phyloP scores from a whole-genome alignment of 2,113 vertebrate genomes.

The Cariama cristata region DNA sequence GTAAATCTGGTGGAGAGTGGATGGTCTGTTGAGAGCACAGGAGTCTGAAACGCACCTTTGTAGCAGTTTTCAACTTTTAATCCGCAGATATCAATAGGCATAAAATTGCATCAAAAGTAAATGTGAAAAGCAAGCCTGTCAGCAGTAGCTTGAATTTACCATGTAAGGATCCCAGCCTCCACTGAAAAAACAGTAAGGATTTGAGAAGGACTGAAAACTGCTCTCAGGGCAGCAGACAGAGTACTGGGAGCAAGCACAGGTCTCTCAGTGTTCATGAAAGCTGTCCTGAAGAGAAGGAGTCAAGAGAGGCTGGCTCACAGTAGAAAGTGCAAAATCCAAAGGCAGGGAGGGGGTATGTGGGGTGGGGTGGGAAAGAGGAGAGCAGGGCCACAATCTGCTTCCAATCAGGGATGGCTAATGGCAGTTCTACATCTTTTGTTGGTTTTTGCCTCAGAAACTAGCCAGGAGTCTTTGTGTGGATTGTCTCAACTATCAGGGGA shows the following conservation, averaged over 20 bases:
- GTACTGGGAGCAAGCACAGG: accelerated
- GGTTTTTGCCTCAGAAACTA: background rate
- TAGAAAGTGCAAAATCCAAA: background rate
- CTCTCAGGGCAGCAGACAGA: background rate
- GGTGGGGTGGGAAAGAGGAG: background rate
- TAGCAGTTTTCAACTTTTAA: background rate
- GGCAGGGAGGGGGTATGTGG: background rate
- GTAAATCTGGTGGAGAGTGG: background rate
- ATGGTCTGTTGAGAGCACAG: background rate
- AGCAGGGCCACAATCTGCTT: background rate
- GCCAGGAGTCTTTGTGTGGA: background rate
- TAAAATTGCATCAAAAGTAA: background rate
- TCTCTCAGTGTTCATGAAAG: background rate
- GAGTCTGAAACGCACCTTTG: background rate
- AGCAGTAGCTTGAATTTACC: background rate
- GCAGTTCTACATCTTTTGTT: background rate
- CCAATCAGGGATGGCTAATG: background rate
- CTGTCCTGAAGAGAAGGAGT: background rate
- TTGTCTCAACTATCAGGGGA: background rate
- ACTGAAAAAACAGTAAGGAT: background rate
- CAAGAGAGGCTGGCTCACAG: background rate
- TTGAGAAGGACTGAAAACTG: background rate
- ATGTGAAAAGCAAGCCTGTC: background rate
- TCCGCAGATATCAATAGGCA: accelerated
- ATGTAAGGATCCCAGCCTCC: background rate